Evolutionary conservation across 2,113 vertebrate genomes (phyloP).

Genomic region (Corythoichthys intestinalis): DNA sequence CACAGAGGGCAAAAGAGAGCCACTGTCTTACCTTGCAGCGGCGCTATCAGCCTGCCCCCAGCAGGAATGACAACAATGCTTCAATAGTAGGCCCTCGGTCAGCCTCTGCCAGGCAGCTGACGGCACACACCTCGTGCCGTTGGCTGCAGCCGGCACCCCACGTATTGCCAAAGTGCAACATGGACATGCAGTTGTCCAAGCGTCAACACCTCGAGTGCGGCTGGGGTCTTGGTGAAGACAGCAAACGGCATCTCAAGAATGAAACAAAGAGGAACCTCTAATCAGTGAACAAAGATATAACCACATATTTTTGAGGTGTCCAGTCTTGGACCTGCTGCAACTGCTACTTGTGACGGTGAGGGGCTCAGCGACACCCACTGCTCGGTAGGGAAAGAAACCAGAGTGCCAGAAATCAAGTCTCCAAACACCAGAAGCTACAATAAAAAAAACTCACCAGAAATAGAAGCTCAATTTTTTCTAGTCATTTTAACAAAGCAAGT

Average conservation of each 20-base stretch:
- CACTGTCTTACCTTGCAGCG: conserved; percentile 54
- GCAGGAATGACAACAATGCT: conserved; percentile 72
- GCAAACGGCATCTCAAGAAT: neutral
- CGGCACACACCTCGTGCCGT: conserved; percentile 37
- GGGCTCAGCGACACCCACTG: too few relatives aligned
- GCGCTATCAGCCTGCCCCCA: conserved; percentile 56
- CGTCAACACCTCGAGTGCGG: neutral
- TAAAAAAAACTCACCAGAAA: too few relatives aligned
- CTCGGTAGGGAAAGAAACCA: too few relatives aligned
- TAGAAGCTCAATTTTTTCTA: too few relatives aligned
- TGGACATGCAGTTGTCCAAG: conserved; percentile 25
- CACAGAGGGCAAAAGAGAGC: conserved; percentile 35
- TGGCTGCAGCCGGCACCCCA: conserved; percentile 13
- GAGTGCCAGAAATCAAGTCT: too few relatives aligned
- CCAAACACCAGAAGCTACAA: too few relatives aligned
- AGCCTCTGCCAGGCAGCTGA: conserved; percentile 59
- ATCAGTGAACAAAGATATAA: too few relatives aligned
- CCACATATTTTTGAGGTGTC: too few relatives aligned
- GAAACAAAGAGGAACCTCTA: neutral
- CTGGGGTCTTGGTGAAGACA: neutral
- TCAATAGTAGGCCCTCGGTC: conserved; percentile 49
- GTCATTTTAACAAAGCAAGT: too few relatives aligned
- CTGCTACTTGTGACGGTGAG: too few relatives aligned
- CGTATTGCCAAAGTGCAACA: conserved; percentile 27
- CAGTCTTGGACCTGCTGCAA: too few relatives aligned